Evolutionary conservation across 37 sponge, comb jelly and placozoan genomes (phyloP), one percentile per base, ranked within the genome.

Genomic region (Eunapius fragilis): DNA sequence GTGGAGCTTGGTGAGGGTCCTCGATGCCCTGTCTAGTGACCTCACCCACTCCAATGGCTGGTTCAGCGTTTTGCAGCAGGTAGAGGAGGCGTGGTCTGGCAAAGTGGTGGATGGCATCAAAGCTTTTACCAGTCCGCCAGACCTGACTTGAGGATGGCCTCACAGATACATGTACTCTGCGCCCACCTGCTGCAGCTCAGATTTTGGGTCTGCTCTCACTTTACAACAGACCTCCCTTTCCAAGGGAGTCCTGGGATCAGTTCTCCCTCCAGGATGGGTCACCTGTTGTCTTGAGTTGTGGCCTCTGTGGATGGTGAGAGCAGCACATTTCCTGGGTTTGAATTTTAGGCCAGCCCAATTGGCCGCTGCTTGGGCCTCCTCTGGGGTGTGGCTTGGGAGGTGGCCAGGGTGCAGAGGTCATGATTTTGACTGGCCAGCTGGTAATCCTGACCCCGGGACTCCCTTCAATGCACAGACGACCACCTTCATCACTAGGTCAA

Each of bases 381-480:
- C 9, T 45, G 47, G 47, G 9, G 4, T 4, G 9, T 45, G 47
- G 47, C 4, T 45, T 4, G 47, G 47, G 68, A 31, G 1, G n/a
- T 2, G 25, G 23, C 47, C 76, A 85, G 36, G 48, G 68, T 13
- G 36, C 85, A 82, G 23, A 84, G 85, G 68, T 84, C 85, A 27
- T 84, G 68, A 11, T 32, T 28, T n/a, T 14, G 25, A 74, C 10
- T 1, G 12, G 4, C 7, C 7, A 11, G 47, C 9, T 4, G 4
- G 47, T 9, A 11, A 45, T 45, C n/a, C n/a, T n/a, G n/a, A n/a
- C n/a, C n/a, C n/a, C n/a, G n/a, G n/a, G n/a, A n/a, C n/a, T n/a
- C n/a, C n/a, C n/a, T n/a, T n/a, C n/a, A n/a, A n/a, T n/a, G n/a
- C n/a, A n/a, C n/a, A n/a, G 4, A 45, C 9, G 47, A 45, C 47